These are phyloP conservation scores for Nilaparvata lugens DNA, from an alignment of 1,140 invertebrate genomes.

Conservation along the genomic window DNA sequence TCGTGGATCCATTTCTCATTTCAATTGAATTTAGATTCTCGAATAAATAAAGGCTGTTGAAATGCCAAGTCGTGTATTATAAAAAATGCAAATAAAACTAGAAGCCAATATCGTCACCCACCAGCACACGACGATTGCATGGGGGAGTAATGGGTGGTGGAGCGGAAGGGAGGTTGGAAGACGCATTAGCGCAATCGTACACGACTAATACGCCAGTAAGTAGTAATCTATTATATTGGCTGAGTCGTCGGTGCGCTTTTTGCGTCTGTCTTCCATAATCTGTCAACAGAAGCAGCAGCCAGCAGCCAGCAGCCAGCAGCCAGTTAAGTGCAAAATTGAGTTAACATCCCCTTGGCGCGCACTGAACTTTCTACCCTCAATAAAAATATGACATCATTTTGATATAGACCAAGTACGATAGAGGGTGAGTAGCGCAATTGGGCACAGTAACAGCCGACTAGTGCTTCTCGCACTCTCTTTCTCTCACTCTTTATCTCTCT, in stretches of 20 bases:
- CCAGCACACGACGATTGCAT: too few relatives aligned
- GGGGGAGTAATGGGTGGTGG: too few relatives aligned
- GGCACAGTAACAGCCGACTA: background rate
- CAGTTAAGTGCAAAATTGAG: conserved; percentile 20
- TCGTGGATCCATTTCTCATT: too few relatives aligned
- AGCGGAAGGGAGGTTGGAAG: too few relatives aligned
- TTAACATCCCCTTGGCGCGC: conserved; percentile 10
- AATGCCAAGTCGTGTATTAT: too few relatives aligned
- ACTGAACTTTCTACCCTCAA: conserved; percentile 8
- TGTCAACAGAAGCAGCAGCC: background rate
- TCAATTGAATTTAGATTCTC: too few relatives aligned
- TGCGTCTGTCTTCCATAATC: conserved; percentile 2
- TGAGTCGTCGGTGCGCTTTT: background rate
- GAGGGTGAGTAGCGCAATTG: background rate
- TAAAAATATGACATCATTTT: conserved; percentile 15
- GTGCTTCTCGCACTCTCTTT: background rate
- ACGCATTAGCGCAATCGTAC: too few relatives aligned
- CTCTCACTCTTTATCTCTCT: background rate
- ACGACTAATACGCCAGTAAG: too few relatives aligned
- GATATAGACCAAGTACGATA: conserved; percentile 6
- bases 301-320: background rate
- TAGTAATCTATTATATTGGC: background rate
- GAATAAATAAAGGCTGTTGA: too few relatives aligned
- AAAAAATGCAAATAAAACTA: too few relatives aligned
- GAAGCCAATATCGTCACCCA: too few relatives aligned